Percentiles rank a stretch among this genome's conserved stretches.
phyloP scores from a whole-genome alignment of 2,113 vertebrate species.

The Ammodramus savannarum region DNA sequence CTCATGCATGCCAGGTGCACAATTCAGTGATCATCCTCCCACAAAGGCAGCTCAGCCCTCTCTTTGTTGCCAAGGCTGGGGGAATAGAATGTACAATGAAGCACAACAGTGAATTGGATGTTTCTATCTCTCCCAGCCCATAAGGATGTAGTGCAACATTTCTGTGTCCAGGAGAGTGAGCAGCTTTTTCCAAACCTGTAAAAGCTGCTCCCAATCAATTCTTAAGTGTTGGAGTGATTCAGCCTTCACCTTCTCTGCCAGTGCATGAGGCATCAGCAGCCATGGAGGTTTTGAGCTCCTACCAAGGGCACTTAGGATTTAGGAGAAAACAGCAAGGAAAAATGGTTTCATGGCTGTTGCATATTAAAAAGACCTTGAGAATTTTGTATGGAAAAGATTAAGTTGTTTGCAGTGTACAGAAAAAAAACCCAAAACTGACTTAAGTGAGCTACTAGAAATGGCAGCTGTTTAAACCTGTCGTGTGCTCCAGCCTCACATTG shows the following conservation, averaged over 20 bases:
- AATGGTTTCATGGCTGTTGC: not conserved
- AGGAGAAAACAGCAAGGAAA: constrained; percentile 22
- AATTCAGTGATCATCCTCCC: constrained; percentile 2
- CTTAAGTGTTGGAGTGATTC: constrained; percentile 48
- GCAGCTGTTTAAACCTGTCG: not conserved
- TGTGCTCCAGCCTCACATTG: not conserved
- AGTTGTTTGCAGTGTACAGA: not conserved
- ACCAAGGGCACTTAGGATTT: constrained; percentile 18
- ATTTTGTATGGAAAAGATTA: not conserved
- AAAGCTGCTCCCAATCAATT: constrained; percentile 33
- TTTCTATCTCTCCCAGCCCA: not conserved
- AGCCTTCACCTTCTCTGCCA: constrained; percentile 52
- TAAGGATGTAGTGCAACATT: not conserved
- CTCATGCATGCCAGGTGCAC: constrained; percentile 16
- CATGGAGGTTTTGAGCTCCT: not conserved
- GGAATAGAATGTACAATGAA: not conserved
- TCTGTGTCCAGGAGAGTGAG: not conserved
- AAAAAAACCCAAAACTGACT: not conserved
- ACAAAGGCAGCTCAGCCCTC: not conserved
- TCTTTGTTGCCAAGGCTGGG: not conserved
- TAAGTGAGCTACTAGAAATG: not conserved
- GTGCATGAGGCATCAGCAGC: not conserved
- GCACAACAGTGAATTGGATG: not conserved
- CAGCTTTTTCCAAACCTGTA: constrained; percentile 28
- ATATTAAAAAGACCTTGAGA: constrained; percentile 20